Conservation (phyloP, 2,113 vertebrate species). For the Rhizomys pruinosus region DNA sequence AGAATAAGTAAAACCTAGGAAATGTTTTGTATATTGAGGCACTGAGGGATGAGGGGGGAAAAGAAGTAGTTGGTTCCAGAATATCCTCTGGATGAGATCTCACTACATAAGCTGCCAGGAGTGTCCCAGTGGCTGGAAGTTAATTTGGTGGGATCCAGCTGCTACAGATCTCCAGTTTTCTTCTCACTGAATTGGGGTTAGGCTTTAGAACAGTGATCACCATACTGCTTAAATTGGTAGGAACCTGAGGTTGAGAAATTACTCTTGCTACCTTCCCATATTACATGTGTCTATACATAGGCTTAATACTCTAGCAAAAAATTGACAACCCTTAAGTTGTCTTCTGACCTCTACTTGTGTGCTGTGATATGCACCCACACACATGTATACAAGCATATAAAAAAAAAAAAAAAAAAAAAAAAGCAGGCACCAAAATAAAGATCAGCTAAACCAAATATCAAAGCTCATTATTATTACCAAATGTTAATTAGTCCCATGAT, state of each 20-base stretch:
- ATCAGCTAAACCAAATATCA: not conserved
- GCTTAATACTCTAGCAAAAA: not conserved
- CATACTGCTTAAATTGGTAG: not conserved
- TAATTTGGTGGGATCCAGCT: not conserved
- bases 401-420: no score
- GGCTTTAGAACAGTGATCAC: not conserved
- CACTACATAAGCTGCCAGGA: not conserved
- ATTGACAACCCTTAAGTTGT: no score
- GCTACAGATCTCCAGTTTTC: not conserved
- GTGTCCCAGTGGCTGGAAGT: not conserved
- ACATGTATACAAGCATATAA: no score
- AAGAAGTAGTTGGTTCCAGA: not conserved
- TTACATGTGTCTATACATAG: not conserved
- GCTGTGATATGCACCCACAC: no score
- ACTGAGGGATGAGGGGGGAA: not conserved
- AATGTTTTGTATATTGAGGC: not conserved
- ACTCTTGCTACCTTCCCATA: not conserved
- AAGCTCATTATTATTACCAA: not conserved
- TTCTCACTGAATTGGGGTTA: not conserved
- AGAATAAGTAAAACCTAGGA: not conserved
- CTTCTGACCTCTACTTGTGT: no score
- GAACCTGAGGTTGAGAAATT: slow-evolving; percentile 33
- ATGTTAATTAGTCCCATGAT: not conserved
- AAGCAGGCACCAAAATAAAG: not conserved
- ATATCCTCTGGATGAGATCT: not conserved